Percentiles rank a stretch among this genome's conserved stretches.
phyloP scores from a whole-genome alignment of 2,797 vertebrate species.

The Argentina silus region DNA sequence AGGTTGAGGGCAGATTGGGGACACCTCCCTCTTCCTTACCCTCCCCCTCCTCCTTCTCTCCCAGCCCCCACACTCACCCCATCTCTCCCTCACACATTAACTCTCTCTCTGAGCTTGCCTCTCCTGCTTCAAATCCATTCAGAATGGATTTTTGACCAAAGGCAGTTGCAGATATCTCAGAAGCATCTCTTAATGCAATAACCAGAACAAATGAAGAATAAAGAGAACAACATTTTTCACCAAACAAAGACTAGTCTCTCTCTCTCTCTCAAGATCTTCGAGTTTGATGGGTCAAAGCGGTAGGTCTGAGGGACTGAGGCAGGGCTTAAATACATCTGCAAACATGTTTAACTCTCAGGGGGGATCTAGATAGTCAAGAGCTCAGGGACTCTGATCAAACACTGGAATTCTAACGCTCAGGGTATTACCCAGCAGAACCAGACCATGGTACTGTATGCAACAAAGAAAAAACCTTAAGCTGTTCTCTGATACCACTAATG shows the following conservation, averaged over 20 bases:
- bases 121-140: conserved; percentile 21
- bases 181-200: conserved; percentile 33
- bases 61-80: neutral
- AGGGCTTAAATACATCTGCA: conserved; percentile 40
- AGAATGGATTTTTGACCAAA: conserved; percentile 21
- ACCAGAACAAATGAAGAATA: conserved; percentile 43
- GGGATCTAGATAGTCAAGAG: conserved; percentile 21
- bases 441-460: neutral
- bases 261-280: neutral
- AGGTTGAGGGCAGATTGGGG: neutral
- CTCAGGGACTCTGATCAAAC: conserved; percentile 9
- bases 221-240: conserved; percentile 53
- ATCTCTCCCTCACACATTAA: neutral
- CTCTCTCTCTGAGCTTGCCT: neutral
- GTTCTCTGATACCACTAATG: conserved; percentile 40
- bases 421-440: conserved; percentile 1
- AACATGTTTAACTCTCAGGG: conserved; percentile 24
- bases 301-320: conserved; percentile 13
- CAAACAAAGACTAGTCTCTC: conserved; percentile 12
- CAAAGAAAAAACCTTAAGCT: conserved; percentile 31
- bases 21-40: neutral
- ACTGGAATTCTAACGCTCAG: neutral
- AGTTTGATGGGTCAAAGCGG: conserved; percentile 1
- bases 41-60: conserved; percentile 7
- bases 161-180: conserved; percentile 33